Percentiles rank a stretch among this genome's conserved stretches.
Evolutionary conservation across 2,888 invertebrate genomes (phyloP).

Genomic region (Ormyrus labotus): DNA sequence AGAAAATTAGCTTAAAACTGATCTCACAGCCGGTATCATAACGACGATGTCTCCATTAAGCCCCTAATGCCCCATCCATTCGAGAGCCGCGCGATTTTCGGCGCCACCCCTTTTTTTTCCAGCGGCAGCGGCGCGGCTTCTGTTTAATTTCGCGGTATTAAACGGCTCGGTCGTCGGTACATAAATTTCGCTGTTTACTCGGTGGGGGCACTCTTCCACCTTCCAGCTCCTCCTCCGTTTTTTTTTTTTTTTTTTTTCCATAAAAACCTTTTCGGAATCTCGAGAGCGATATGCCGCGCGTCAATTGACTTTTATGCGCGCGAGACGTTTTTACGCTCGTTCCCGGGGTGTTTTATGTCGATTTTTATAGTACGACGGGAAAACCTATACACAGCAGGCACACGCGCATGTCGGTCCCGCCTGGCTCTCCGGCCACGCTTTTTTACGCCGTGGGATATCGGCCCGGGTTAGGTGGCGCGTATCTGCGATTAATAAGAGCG

Average conservation of each 20-base stretch:
- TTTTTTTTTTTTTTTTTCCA: constrained; percentile 23
- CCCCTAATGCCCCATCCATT: background rate
- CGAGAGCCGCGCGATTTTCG: constrained; percentile 1
- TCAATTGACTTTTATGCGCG: constrained; percentile 42
- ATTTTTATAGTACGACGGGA: constrained; percentile 33
- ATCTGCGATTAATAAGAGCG: background rate
- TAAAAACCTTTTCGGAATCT: constrained; percentile 4
- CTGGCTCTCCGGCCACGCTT: too few species aligned
- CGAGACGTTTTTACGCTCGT: constrained; percentile 9
- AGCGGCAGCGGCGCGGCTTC: constrained; percentile 1
- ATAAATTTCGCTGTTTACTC: constrained; percentile 47
- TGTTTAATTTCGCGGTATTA: constrained; percentile 39
- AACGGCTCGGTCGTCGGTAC: constrained; percentile 16
- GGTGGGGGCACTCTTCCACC: background rate
- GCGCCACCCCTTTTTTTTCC: background rate
- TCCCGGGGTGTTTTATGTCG: constrained; percentile 30
- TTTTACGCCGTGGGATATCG: background rate
- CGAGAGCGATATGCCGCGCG: constrained; percentile 6
- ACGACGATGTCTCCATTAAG: background rate
- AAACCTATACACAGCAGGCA: background rate
- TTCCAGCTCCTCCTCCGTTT: background rate
- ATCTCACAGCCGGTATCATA: background rate
- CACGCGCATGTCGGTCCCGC: too few species aligned
- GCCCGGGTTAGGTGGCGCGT: background rate
- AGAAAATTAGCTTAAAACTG: background rate